phyloP scores from a whole-genome alignment of 2,113 vertebrate species.

The Bubo bubo region DNA sequence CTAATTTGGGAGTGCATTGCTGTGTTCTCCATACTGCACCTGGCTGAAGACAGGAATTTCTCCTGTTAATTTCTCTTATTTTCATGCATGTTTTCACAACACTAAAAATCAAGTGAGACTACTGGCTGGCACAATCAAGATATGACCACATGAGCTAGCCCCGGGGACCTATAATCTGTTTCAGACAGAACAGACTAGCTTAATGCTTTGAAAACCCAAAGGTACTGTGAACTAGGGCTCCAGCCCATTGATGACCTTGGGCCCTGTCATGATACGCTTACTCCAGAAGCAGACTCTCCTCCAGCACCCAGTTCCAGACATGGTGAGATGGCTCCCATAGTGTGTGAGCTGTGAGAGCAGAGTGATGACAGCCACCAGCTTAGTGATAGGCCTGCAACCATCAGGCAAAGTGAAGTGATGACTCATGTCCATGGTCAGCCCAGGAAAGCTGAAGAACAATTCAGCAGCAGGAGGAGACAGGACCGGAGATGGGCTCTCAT shows the following conservation, averaged over 20 bases:
- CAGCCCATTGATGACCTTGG: not conserved
- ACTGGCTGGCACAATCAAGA: not conserved
- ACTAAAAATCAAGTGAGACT: not conserved
- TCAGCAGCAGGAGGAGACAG: not conserved
- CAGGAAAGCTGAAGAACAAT: not conserved
- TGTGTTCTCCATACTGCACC: not conserved
- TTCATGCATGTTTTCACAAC: not conserved
- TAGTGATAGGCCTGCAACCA: not conserved
- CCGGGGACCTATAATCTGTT: not conserved
- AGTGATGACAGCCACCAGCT: not conserved
- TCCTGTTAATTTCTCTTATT: not conserved
- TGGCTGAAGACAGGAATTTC: not conserved
- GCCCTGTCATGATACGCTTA: not conserved
- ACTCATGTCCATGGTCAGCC: accelerated
- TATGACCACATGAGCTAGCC: not conserved
- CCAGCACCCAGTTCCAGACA: not conserved
- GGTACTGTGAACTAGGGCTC: not conserved
- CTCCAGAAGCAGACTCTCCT: not conserved
- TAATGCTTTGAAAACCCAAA: not conserved
- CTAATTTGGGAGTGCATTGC: not conserved
- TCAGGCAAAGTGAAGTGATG: not conserved
- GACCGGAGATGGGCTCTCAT: not conserved
- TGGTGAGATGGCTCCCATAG: not conserved
- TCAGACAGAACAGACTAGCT: not conserved
- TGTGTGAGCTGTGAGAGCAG: accelerated